Evolutionary conservation across 2,888 invertebrate genomes (phyloP).

Genomic region (Torymus aiolomorphi): DNA sequence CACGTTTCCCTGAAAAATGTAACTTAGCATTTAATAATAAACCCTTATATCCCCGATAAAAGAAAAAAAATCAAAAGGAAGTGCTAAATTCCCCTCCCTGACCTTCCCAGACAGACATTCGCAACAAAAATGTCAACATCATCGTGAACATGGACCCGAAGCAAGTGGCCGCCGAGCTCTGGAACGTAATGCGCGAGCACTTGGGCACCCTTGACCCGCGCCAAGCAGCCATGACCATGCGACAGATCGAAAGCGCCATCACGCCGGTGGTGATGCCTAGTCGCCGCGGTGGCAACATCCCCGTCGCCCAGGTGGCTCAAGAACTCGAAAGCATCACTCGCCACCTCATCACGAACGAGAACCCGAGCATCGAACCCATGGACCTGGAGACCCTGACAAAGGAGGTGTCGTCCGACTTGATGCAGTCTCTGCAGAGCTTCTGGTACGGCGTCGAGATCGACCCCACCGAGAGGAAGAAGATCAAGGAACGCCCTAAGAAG

Average conservation of each 20-base stretch:
- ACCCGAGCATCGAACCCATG: constrained; percentile 47
- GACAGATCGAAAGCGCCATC: constrained; percentile 58
- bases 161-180: constrained; percentile 63
- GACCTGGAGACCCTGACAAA: constrained; percentile 59
- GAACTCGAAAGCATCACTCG: constrained; percentile 60
- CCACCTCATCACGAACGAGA: constrained; percentile 47
- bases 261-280: constrained; percentile 58
- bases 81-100: no score
- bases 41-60: no score
- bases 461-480: no score
- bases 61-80: no score
- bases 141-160: constrained; percentile 63
- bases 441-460: constrained; percentile 15
- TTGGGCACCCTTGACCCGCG: constrained; percentile 45
- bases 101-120: constrained; percentile 18
- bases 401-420: constrained; percentile 60
- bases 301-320: constrained; percentile 55
- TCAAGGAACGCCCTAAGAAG: no score
- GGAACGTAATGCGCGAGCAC: constrained; percentile 60
- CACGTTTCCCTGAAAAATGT: no score
- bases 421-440: constrained; percentile 42
- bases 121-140: constrained; percentile 64
- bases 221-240: constrained; percentile 1
- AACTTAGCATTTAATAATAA: no score
- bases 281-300: constrained; percentile 56